These are phyloP conservation scores for Allophyes oxyacanthae DNA, from an alignment of 2,888 invertebrate genomes.

Conservation along the genomic window DNA sequence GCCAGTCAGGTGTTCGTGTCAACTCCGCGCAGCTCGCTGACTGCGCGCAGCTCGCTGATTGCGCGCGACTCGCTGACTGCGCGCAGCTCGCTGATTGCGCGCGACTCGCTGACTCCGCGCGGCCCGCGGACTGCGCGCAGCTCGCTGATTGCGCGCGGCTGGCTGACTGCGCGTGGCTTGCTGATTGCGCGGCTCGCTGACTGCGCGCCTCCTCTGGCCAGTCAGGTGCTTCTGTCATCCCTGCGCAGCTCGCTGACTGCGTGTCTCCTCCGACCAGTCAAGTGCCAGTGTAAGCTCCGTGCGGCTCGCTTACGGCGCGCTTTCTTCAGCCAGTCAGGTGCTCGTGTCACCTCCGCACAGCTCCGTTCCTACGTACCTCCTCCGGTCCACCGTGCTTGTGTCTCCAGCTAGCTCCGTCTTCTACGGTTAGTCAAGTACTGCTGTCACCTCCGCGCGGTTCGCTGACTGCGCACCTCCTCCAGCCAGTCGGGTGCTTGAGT, in stretches of 20 bases:
- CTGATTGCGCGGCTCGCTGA: background rate
- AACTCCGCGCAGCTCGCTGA: no score
- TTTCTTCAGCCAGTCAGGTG: background rate
- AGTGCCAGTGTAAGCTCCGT: background rate
- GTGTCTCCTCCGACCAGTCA: background rate
- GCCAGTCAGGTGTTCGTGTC: background rate
- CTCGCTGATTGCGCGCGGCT: no score
- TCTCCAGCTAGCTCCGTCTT: no score
- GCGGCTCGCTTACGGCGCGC: conserved; percentile 1
- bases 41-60: background rate
- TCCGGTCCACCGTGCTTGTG: no score
- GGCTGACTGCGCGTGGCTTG: no score
- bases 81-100: no score
- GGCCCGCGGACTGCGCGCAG: no score
- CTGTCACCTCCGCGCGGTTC: no score
- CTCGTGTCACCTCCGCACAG: background rate
- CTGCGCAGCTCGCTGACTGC: conserved; percentile 1
- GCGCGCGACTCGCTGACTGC: background rate
- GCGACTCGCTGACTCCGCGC: background rate
- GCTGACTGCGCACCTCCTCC: conserved; percentile 4
- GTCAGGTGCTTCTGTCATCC: background rate
- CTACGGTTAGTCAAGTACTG: no score
- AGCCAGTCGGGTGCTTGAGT: no score
- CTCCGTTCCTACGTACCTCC: no score
- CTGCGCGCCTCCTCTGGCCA: background rate